A percentile compares a stretch with the other conserved stretches of the same genome.
phyloP scores from a whole-genome alignment of 2,888 invertebrate species.

The Panopea generosa region DNA sequence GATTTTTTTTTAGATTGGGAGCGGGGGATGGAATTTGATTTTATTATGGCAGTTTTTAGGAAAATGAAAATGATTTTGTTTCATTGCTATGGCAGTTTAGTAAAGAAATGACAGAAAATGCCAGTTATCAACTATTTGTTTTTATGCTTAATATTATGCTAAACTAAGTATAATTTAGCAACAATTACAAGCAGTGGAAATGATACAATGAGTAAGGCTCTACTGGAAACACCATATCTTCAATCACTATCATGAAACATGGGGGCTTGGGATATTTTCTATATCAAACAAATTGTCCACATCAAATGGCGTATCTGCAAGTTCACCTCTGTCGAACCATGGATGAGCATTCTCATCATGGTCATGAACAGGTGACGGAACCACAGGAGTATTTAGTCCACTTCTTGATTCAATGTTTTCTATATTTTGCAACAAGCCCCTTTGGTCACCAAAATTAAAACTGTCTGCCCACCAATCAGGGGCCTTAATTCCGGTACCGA shows the following conservation, averaged over 20 bases:
- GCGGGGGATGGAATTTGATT: no score
- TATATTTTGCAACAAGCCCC: conserved; percentile 60
- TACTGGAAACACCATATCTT: background rate
- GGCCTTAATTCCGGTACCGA: conserved; percentile 82
- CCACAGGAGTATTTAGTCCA: conserved; percentile 78
- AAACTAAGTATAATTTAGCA: background rate
- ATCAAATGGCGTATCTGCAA: conserved; percentile 81
- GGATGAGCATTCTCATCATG: conserved; percentile 72
- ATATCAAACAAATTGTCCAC: conserved; percentile 83
- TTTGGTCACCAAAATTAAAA: conserved; percentile 63
- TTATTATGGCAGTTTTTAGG: no score
- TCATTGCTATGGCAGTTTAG: no score
- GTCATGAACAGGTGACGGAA: conserved; percentile 75
- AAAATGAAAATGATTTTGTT: no score
- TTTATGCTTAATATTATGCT: no score
- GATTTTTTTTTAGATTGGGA: no score
- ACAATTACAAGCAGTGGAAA: background rate
- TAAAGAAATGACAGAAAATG: no score
- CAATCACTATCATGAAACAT: conserved; percentile 53
- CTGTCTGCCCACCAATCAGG: conserved; percentile 84
- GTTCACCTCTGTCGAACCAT: conserved; percentile 77
- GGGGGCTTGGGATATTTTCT: conserved; percentile 78
- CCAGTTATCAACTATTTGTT: no score
- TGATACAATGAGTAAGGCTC: background rate
- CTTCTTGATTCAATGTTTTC: conserved; percentile 62